A percentile compares a stretch with the other conserved stretches of the same genome.
phyloP scores from a whole-genome alignment of 35 echinoderm and acorn worm species.

The Ophiothrix spiculata region DNA sequence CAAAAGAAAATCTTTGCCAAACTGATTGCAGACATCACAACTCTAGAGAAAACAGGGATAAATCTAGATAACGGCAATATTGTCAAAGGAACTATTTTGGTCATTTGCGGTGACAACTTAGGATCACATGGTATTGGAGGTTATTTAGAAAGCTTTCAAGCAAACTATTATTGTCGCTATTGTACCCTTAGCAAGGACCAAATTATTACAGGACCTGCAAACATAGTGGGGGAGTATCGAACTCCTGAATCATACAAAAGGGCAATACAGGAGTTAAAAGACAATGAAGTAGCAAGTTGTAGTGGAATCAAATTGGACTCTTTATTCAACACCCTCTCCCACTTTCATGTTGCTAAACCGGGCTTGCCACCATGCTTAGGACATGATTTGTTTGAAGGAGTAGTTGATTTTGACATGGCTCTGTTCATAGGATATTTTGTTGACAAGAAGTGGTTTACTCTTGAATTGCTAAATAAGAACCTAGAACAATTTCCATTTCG shows the following conservation, averaged over 20 bases:
- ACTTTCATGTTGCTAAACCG: slow-evolving; percentile 54
- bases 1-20: slow-evolving; percentile 25
- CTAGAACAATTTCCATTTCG: slow-evolving; percentile 24
- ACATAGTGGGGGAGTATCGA: neutral
- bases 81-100: neutral
- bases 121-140: slow-evolving; percentile 58
- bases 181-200: slow-evolving; percentile 29
- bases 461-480: slow-evolving; percentile 40
- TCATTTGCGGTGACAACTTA: slow-evolving; percentile 63
- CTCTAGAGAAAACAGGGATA: slow-evolving; percentile 32
- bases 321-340: slow-evolving; percentile 31
- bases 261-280: neutral
- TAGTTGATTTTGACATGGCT: slow-evolving; percentile 40
- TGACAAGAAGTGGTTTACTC: slow-evolving; percentile 42
- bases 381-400: slow-evolving; percentile 65
- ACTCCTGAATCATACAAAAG: slow-evolving; percentile 15
- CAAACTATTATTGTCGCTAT: slow-evolving; percentile 23
- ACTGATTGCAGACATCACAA: slow-evolving; percentile 39
- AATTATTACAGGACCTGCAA: slow-evolving; percentile 16
- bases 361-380: slow-evolving; percentile 59
- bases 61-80: neutral
- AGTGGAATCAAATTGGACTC: slow-evolving; percentile 34
- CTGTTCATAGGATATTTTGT: slow-evolving; percentile 51
- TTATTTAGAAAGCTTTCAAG: slow-evolving; percentile 42
- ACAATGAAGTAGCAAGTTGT: neutral